Conservation (phyloP, 2,113 vertebrate genomes). For the Danionella cerebrum region DNA sequence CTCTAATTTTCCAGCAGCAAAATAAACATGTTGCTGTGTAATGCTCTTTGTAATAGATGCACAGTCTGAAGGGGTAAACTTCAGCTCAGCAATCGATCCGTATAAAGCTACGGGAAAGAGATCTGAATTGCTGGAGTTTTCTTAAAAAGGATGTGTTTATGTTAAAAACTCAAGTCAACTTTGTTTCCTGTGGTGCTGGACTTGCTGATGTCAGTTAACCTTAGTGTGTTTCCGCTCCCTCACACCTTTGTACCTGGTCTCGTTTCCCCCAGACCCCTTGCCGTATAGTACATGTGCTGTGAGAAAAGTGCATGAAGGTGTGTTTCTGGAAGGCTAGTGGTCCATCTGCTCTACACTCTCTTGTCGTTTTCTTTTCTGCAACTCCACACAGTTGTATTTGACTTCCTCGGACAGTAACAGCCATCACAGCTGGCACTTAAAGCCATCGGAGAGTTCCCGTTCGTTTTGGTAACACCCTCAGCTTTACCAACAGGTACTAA, state of each 20-base stretch:
- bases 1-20: too few relatives aligned
- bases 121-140: too few relatives aligned
- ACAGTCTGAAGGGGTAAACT: too few relatives aligned
- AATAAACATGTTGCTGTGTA: too few relatives aligned
- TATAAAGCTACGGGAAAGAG: too few relatives aligned
- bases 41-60: too few relatives aligned
- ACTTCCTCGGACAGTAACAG: conserved; percentile 88
- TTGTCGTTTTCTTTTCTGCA: conserved; percentile 67
- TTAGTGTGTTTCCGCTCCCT: too few relatives aligned
- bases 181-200: too few relatives aligned
- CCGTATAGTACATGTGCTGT: neutral
- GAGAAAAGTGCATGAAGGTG: neutral
- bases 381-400: conserved; percentile 89
- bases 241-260: neutral
- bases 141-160: neutral
- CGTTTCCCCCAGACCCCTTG: neutral
- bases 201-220: conserved; percentile 1
- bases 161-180: too few relatives aligned
- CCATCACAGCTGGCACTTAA: conserved; percentile 90
- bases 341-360: conserved; percentile 59
- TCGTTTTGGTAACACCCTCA: conserved; percentile 83
- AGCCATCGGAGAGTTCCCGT: conserved; percentile 87
- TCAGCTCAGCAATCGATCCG: too few relatives aligned
- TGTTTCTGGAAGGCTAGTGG: conserved; percentile 40
- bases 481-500: conserved; percentile 80